These are phyloP conservation scores for Oenanthe melanoleuca DNA, from an alignment of 2,113 vertebrate species.

Conservation along the genomic window DNA sequence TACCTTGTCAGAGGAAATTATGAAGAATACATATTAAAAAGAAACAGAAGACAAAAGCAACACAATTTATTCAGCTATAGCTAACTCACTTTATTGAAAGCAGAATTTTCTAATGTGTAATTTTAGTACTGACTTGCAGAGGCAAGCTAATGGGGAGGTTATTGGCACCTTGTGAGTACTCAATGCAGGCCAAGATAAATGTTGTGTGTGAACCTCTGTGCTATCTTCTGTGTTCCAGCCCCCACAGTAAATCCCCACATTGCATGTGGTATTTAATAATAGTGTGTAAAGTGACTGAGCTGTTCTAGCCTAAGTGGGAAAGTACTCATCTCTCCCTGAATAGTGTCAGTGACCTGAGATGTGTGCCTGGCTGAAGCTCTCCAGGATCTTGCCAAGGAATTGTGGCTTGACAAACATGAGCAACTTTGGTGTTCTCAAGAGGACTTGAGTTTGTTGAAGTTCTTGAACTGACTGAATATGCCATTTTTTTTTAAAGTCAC, in stretches of 20 bases:
- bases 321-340: not conserved
- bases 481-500: not conserved
- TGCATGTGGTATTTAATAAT: not conserved
- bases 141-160: not conserved
- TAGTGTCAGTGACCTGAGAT: not conserved
- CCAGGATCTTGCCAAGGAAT: too few species aligned
- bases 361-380: not conserved
- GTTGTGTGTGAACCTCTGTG: not conserved
- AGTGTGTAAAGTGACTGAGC: not conserved
- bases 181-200: not conserved
- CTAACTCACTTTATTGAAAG: not conserved
- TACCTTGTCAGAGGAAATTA: not conserved
- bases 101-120: not conserved
- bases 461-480: not conserved
- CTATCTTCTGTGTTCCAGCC: not conserved
- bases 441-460: not conserved
- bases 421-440: not conserved
- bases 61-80: not conserved
- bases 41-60: not conserved
- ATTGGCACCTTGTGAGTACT: not conserved
- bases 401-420: not conserved
- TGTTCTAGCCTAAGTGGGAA: not conserved
- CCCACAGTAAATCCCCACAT: rapidly evolving
- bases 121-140: not conserved
- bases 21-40: not conserved